Conservation (phyloP, 1,140 invertebrate species). For the Dreissena polymorpha region DNA sequence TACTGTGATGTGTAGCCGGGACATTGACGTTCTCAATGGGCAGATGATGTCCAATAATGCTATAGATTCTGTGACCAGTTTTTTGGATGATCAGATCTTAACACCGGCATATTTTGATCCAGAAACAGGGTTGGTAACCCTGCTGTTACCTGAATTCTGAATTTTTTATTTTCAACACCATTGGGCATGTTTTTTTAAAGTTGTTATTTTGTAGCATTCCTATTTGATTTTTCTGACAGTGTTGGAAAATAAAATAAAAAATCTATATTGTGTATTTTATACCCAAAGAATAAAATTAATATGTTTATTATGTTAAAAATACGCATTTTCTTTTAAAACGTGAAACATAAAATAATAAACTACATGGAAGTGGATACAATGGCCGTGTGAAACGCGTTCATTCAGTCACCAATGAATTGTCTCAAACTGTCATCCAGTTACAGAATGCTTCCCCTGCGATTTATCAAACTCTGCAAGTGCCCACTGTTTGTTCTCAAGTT, state of each 20-base stretch:
- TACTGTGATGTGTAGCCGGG: neutral
- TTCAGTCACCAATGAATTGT: too few relatives aligned
- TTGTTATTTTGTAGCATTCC: too few relatives aligned
- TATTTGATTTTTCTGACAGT: too few relatives aligned
- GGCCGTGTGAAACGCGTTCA: too few relatives aligned
- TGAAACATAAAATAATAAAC: too few relatives aligned
- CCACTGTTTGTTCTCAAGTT: slow-evolving; percentile 72
- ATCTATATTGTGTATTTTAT: too few relatives aligned
- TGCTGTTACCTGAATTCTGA: slow-evolving; percentile 46
- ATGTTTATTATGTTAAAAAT: too few relatives aligned
- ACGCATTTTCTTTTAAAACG: too few relatives aligned
- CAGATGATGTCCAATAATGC: slow-evolving; percentile 1
- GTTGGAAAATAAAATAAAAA: too few relatives aligned
- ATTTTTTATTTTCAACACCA: neutral
- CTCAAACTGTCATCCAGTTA: slow-evolving; percentile 7
- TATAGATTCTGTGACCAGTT: neutral
- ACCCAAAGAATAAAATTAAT: too few relatives aligned
- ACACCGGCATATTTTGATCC: slow-evolving; percentile 52
- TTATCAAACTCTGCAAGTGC: slow-evolving; percentile 61
- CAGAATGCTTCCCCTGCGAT: slow-evolving; percentile 27
- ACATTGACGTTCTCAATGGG: slow-evolving; percentile 41
- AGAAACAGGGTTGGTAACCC: slow-evolving; percentile 37
- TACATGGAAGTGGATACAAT: too few relatives aligned
- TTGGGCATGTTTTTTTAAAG: too few relatives aligned
- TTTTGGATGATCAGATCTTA: slow-evolving; percentile 37